Percentiles rank a stretch among this genome's conserved stretches.
Conservation (phyloP, 2,797 vertebrate species). For the Poecilia gillii region DNA sequence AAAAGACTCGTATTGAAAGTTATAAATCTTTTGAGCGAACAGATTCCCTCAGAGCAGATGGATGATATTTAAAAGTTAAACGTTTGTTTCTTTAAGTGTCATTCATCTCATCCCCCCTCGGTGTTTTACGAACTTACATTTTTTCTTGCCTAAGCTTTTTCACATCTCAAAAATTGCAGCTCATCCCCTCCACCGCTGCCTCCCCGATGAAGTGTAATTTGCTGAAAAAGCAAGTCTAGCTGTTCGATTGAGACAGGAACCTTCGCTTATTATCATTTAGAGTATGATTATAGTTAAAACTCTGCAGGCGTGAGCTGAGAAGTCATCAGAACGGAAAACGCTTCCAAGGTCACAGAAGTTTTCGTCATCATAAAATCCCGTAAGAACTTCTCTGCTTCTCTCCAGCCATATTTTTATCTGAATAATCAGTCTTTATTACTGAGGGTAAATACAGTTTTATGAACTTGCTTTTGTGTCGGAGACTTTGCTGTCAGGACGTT, state of each 20-base stretch:
- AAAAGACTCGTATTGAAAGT: constrained; percentile 46
- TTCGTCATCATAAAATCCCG: constrained; percentile 4
- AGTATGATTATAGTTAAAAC: constrained; percentile 38
- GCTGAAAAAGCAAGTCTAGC: constrained; percentile 7
- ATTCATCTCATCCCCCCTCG: constrained; percentile 1
- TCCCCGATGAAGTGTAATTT: constrained; percentile 16
- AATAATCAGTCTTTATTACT: neutral
- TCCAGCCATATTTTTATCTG: constrained; percentile 7
- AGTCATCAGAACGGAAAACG: constrained; percentile 31
- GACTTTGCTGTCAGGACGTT: neutral
- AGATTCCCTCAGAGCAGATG: constrained; percentile 28
- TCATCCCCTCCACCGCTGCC: neutral
- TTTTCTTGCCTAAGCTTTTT: constrained; percentile 30
- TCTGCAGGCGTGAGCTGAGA: constrained; percentile 9
- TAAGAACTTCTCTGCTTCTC: constrained; percentile 25
- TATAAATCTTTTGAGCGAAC: constrained; percentile 42
- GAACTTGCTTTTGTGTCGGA: neutral
- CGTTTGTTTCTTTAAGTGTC: constrained; percentile 12
- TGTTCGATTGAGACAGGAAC: constrained; percentile 32
- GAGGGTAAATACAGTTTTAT: neutral
- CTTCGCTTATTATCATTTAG: constrained; percentile 50
- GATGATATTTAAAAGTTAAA: constrained; percentile 52
- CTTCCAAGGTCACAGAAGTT: constrained; percentile 8
- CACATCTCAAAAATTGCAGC: constrained; percentile 30
- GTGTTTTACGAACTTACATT: constrained; percentile 43